Conservation (phyloP, 2,113 vertebrate genomes). For the Ondatra zibethicus region DNA sequence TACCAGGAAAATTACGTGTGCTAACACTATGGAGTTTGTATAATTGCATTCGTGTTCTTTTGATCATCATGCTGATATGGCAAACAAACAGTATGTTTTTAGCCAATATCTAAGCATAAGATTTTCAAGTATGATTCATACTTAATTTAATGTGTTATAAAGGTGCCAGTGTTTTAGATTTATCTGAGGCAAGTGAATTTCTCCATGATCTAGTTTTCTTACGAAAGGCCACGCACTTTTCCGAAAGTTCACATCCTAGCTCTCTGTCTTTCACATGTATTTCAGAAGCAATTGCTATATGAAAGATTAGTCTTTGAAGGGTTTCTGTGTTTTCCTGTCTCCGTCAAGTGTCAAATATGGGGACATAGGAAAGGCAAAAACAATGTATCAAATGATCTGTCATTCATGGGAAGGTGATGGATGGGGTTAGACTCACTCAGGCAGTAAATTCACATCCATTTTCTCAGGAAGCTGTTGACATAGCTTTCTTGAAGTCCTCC, state of each 20-base stretch:
- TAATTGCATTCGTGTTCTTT: conserved; percentile 1
- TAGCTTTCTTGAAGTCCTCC: conserved; percentile 49
- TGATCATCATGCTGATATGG: background rate
- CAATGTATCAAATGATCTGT: conserved; percentile 42
- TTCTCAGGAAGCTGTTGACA: conserved; percentile 69
- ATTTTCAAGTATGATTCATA: conserved; percentile 13
- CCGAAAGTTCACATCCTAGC: conserved; percentile 45
- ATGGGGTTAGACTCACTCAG: conserved; percentile 65
- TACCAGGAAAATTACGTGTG: background rate
- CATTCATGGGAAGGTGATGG: conserved; percentile 71
- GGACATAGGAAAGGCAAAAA: conserved; percentile 70
- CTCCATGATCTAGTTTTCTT: conserved; percentile 50
- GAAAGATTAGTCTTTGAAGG: conserved; percentile 73
- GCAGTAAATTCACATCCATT: conserved; percentile 76
- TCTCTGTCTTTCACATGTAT: conserved; percentile 59
- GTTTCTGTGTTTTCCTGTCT: conserved; percentile 68
- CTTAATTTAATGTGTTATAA: conserved; percentile 7
- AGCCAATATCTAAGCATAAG: background rate
- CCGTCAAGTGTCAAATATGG: conserved; percentile 73
- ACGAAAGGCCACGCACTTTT: conserved; percentile 56
- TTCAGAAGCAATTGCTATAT: conserved; percentile 66
- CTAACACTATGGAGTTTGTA: background rate
- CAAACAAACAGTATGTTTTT: background rate
- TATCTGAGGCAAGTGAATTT: conserved; percentile 32
- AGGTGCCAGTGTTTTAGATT: conserved; percentile 47